These are phyloP conservation scores for Antennarius striatus DNA, from an alignment of 2,113 vertebrate species.

Conservation along the genomic window DNA sequence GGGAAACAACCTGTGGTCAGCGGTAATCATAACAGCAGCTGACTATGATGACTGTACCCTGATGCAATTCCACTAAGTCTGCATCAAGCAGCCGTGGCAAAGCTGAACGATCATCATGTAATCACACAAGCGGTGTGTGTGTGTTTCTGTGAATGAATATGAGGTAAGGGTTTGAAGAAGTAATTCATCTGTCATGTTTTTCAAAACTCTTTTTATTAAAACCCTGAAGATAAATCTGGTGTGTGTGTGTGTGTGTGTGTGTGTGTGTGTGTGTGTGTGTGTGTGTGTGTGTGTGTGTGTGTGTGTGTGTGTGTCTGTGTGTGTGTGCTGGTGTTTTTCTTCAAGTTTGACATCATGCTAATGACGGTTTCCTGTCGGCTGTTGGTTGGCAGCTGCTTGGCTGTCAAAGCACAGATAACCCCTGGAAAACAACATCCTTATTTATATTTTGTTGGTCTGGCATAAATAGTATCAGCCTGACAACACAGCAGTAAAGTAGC, in stretches of 20 bases:
- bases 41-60: constrained; percentile 47
- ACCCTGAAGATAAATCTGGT: constrained; percentile 27
- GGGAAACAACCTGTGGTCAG: too few relatives aligned
- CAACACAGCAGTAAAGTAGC: constrained; percentile 25
- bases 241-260: too few relatives aligned
- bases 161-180: constrained; percentile 13
- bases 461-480: constrained; percentile 52
- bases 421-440: constrained; percentile 42
- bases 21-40: constrained; percentile 4
- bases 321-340: constrained; percentile 25
- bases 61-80: constrained; percentile 34
- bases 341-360: constrained; percentile 62
- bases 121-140: constrained; percentile 10
- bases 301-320: neutral
- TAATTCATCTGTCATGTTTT: constrained; percentile 48
- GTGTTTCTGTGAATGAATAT: constrained; percentile 19
- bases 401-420: constrained; percentile 47
- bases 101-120: constrained; percentile 31
- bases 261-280: too few relatives aligned
- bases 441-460: constrained; percentile 46
- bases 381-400: constrained; percentile 54
- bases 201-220: constrained; percentile 63
- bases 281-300: too few relatives aligned
- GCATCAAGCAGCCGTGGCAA: constrained; percentile 29
- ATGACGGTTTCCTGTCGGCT: constrained; percentile 48